phyloP scores from a whole-genome alignment of 2,113 vertebrate genomes.

The Leucopsar rothschildi region DNA sequence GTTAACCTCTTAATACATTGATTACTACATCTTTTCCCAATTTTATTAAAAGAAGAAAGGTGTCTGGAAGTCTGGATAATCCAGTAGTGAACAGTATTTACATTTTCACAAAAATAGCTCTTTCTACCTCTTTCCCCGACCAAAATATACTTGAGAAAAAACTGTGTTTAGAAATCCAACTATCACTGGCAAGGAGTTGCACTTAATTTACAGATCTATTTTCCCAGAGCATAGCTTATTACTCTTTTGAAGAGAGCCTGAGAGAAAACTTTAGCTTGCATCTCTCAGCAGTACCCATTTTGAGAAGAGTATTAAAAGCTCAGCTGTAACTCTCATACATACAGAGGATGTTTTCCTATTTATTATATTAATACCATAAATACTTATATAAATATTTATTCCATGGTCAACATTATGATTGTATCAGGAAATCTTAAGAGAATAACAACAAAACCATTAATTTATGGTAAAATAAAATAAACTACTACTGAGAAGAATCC shows the following conservation, averaged over 20 bases:
- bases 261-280: background rate
- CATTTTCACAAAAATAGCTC: background rate
- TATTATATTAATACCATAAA: background rate
- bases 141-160: background rate
- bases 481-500: background rate
- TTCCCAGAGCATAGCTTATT: background rate
- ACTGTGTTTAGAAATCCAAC: background rate
- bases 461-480: background rate
- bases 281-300: background rate
- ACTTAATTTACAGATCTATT: background rate
- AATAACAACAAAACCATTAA: background rate
- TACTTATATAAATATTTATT: background rate
- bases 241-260: background rate
- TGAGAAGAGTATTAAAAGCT: background rate
- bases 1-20: background rate
- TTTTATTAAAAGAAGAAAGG: background rate
- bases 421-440: background rate
- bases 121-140: background rate
- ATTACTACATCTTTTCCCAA: background rate
- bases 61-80: background rate
- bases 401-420: background rate
- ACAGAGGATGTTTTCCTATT: background rate
- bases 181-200: background rate
- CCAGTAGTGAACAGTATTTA: background rate
- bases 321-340: background rate